Evolutionary conservation across 2,888 invertebrate species (phyloP), one percentile per base, ranked within the genome.

Genomic region (Acronicta psi): DNA sequence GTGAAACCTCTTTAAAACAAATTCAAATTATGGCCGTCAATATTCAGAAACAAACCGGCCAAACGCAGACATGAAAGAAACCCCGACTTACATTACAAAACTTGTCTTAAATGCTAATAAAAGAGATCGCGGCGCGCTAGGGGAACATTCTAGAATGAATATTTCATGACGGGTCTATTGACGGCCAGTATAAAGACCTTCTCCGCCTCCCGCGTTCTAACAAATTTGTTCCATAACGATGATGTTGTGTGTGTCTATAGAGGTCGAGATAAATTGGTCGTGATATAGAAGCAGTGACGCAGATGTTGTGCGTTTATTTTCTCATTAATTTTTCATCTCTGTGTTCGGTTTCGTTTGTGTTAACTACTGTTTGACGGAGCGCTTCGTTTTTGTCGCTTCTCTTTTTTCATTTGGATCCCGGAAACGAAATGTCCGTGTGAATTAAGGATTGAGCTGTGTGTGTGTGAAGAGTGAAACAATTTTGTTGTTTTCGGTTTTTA

Each of bases 91-190:
- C 86, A 89, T 87, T 84, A 81, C 85, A 83, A 84, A 87, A 88
- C 88, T 88, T 88, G 87, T 87, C 88, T 87, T 87, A 88, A 89
- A 89, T 89, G 89, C 88, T 89, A 89, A 88, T 89, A 89, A 86
- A 88, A 85, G 87, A 85, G 84, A 86, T 85, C 86, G 83, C 72
- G 75, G 77, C 75, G 73, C 69, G 66, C 75, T 65, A 71, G 69
- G 73, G 75, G 79, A 80, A 81, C 81, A 82, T 82, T 79, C 81
- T 70, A 66, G 84, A 80, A 89, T 89, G 89, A 89, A 89, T 89
- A 89, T 89, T 89, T 89, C 89, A 89, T 89, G 87, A 86, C 80
- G 79, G 83, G 77, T 80, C 82, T 81, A 81, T 82, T 79, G 79
- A 67, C 46, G 69, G 56, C 88, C 87, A 87, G 75, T 52, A 52